A percentile compares a stretch with the other conserved stretches of the same genome.
These are phyloP conservation scores for Bemisia tabaci DNA, from an alignment of 1,140 invertebrate genomes.

Conservation along the genomic window DNA sequence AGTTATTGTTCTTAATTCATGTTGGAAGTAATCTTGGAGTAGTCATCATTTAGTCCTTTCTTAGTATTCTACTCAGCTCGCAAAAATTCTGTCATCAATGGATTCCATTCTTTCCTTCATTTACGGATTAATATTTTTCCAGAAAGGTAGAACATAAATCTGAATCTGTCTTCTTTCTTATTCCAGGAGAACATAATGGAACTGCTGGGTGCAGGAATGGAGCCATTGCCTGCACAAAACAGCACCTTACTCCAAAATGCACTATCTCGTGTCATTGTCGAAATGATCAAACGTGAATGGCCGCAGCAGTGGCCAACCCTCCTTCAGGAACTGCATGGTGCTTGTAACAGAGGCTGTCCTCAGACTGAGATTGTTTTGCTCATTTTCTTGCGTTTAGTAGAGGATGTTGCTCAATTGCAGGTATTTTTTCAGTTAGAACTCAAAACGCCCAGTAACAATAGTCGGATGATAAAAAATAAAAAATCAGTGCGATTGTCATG, in stretches of 20 bases:
- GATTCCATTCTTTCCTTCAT: too few relatives aligned
- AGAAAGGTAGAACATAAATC: too few relatives aligned
- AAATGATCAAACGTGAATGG: slow-evolving; percentile 92
- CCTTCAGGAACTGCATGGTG: slow-evolving; percentile 58
- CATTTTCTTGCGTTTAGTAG: slow-evolving; percentile 71
- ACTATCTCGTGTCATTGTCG: slow-evolving; percentile 72
- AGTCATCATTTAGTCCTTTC: too few relatives aligned
- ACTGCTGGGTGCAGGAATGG: slow-evolving; percentile 50
- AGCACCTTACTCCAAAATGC: slow-evolving; percentile 48
- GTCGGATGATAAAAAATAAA: not conserved
- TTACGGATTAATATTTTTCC: too few relatives aligned
- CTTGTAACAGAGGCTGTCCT: slow-evolving; percentile 58
- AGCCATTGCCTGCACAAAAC: slow-evolving; percentile 36
- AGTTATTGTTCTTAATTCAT: too few relatives aligned
- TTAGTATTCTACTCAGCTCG: too few relatives aligned
- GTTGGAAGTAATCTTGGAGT: too few relatives aligned
- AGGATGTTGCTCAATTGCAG: slow-evolving; percentile 76
- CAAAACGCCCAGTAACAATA: not conserved
- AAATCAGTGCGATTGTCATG: too few relatives aligned
- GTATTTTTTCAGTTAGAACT: slow-evolving; percentile 26
- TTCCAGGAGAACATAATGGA: slow-evolving; percentile 67
- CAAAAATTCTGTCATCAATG: too few relatives aligned
- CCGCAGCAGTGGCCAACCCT: slow-evolving; percentile 86
- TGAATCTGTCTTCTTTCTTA: slow-evolving; percentile 13
- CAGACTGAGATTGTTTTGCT: slow-evolving; percentile 78